These are phyloP conservation scores for Coleophora flavipennella DNA, from an alignment of 2,888 invertebrate genomes.

Conservation along the genomic window DNA sequence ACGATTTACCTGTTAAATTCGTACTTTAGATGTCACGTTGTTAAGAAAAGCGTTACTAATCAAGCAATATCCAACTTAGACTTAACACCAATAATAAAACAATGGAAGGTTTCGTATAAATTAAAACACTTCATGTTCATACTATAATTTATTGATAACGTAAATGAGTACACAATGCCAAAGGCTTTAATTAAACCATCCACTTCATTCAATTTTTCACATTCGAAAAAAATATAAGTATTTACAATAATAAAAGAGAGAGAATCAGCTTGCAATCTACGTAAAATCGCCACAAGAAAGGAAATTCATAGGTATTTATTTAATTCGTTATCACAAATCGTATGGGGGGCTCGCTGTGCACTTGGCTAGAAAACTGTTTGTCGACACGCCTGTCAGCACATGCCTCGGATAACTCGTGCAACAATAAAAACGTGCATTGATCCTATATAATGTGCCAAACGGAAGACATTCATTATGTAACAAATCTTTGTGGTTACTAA, in stretches of 20 bases:
- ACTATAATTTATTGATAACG: constrained; percentile 73
- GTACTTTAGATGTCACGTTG: constrained; percentile 6
- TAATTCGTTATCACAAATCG: constrained; percentile 63
- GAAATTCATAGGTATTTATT: constrained; percentile 37
- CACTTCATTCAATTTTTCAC: constrained; percentile 64
- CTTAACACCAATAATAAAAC: background rate
- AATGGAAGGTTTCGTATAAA: constrained; percentile 1
- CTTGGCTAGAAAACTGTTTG: constrained; percentile 37
- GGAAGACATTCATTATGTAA: constrained; percentile 84
- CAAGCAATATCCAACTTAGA: constrained; percentile 4
- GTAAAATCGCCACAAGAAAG: constrained; percentile 51
- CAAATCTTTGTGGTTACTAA: constrained; percentile 85
- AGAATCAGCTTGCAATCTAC: constrained; percentile 64
- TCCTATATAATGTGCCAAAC: constrained; percentile 67
- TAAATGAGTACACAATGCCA: constrained; percentile 74
- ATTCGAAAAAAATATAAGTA: constrained; percentile 57
- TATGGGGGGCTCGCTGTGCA: constrained; percentile 65
- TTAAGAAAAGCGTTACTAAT: background rate
- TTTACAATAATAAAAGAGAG: constrained; percentile 58
- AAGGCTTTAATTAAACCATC: constrained; percentile 70
- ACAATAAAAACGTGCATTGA: constrained; percentile 60
- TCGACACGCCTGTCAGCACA: constrained; percentile 13
- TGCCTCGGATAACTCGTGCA: constrained; percentile 36
- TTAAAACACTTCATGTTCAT: constrained; percentile 47
- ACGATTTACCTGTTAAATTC: too few relatives aligned